Conservation (phyloP, 2,797 vertebrate species). For the Heterohyrax brucei region DNA sequence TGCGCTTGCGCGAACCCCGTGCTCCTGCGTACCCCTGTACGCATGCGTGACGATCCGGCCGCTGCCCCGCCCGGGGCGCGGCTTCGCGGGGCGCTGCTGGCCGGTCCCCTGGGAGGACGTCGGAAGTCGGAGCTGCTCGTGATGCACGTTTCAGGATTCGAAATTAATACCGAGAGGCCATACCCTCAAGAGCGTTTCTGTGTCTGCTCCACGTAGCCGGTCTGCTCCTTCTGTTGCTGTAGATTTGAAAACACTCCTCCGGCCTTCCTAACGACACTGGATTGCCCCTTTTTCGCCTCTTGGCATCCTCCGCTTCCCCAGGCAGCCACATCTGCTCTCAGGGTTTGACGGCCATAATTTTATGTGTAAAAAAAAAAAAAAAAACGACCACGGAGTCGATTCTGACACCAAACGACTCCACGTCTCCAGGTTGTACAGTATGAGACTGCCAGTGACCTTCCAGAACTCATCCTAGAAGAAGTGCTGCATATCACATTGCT, state of each 20-base stretch:
- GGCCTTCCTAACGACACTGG: not conserved
- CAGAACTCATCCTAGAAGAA: too few relatives aligned
- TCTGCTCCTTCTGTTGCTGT: not conserved
- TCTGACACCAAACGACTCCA: too few relatives aligned
- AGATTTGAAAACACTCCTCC: not conserved
- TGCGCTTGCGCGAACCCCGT: slow-evolving; percentile 63
- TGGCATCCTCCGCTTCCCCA: not conserved
- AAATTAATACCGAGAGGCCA: not conserved
- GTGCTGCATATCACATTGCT: too few relatives aligned
- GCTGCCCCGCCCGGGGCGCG: rapidly evolving
- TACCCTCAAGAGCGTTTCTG: too few relatives aligned
- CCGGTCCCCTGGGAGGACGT: rapidly evolving
- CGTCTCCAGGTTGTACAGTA: too few relatives aligned
- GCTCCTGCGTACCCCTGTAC: slow-evolving; percentile 27
- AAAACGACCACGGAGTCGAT: not conserved
- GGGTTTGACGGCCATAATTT: not conserved
- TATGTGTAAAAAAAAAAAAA: too few relatives aligned
- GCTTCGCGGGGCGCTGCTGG: rapidly evolving
- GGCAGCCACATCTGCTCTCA: not conserved
- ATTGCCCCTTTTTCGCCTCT: too few relatives aligned
- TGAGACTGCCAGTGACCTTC: too few relatives aligned
- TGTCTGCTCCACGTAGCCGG: rapidly evolving
- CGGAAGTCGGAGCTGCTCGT: not conserved
- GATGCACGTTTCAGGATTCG: not conserved
- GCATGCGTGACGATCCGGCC: not conserved